These are phyloP conservation scores for Poecilia latipinna DNA, from an alignment of 2,113 vertebrate genomes.

Conservation along the genomic window DNA sequence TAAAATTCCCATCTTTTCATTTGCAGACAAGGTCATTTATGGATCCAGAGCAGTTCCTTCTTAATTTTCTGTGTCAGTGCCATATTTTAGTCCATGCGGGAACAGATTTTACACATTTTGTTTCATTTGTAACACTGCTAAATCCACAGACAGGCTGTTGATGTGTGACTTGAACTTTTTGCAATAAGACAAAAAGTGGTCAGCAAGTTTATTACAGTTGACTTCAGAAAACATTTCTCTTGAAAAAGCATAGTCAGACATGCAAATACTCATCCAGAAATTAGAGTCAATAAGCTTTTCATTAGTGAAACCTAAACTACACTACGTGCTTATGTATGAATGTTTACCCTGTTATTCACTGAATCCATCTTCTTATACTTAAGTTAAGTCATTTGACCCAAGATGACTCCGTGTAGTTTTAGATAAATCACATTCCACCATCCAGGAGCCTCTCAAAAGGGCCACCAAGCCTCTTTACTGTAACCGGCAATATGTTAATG, in stretches of 20 bases:
- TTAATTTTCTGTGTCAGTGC: constrained; percentile 9
- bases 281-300: constrained; percentile 17
- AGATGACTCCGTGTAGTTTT: constrained; percentile 49
- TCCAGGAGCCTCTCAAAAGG: constrained; percentile 31
- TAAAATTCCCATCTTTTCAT: constrained; percentile 54
- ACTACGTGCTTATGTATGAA: constrained; percentile 51
- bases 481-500: constrained; percentile 63
- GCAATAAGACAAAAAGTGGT: not conserved
- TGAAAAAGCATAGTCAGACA: constrained; percentile 39
- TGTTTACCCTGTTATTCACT: constrained; percentile 35
- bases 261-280: constrained; percentile 20
- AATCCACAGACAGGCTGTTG: not conserved
- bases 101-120: not conserved
- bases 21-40: constrained; percentile 59
- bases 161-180: constrained; percentile 10
- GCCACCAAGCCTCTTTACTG: constrained; percentile 60
- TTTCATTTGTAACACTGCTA: constrained; percentile 3
- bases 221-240: constrained; percentile 32
- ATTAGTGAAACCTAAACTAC: constrained; percentile 50
- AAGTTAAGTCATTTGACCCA: constrained; percentile 62
- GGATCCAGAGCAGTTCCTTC: constrained; percentile 12
- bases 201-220: constrained; percentile 16
- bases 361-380: constrained; percentile 53
- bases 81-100: not conserved
- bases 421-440: constrained; percentile 22